Conservation (phyloP, 2,797 vertebrate genomes). For the Coendou prehensilis region DNA sequence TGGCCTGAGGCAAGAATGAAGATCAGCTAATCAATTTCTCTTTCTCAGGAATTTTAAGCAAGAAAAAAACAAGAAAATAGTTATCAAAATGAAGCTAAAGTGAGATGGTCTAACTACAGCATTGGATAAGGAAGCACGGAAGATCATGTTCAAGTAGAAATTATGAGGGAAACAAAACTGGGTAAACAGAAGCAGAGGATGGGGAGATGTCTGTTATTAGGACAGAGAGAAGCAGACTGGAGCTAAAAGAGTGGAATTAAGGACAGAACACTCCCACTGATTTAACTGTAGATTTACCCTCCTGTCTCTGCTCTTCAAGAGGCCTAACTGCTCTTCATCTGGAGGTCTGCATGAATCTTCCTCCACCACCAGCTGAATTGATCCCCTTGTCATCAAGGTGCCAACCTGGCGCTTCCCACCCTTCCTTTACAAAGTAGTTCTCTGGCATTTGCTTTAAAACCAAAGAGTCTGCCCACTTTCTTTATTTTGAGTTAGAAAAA, state of each 20-base stretch:
- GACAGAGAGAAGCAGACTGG: not conserved
- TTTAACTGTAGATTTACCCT: not conserved
- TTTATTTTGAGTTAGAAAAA: constrained; percentile 7
- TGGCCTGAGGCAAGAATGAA: not conserved
- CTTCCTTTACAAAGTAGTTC: not conserved
- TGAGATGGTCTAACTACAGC: not conserved
- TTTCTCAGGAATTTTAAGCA: not conserved
- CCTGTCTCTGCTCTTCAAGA: not conserved
- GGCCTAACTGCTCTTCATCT: not conserved
- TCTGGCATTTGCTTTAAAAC: not conserved
- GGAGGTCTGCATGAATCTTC: not conserved
- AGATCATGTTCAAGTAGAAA: not conserved
- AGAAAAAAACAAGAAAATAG: not conserved
- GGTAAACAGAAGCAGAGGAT: not conserved
- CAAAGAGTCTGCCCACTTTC: not conserved
- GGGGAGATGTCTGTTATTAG: not conserved
- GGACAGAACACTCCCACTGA: not conserved
- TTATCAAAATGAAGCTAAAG: not conserved
- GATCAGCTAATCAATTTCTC: not conserved
- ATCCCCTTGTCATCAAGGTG: not conserved
- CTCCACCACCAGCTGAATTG: not conserved
- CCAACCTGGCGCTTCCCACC: not conserved
- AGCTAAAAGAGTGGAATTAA: not conserved
- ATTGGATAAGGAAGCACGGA: not conserved
- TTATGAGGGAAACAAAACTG: not conserved